Conservation (phyloP, 2,113 vertebrate genomes). For the Dipodomys merriami region DNA sequence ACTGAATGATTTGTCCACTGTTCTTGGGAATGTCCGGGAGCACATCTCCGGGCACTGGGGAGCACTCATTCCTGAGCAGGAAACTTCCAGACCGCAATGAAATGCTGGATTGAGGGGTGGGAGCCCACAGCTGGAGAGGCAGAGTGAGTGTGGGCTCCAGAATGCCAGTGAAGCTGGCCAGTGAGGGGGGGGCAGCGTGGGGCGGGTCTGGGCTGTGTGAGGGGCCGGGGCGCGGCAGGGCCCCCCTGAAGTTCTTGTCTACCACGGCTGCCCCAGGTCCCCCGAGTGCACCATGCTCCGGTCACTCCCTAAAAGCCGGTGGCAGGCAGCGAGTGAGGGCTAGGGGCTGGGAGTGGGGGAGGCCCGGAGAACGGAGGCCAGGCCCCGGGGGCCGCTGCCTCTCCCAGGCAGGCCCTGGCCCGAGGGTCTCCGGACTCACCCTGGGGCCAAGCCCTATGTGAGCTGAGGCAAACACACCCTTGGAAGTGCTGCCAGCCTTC, state of each 20-base stretch:
- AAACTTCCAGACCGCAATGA: no score
- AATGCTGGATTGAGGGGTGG: no score
- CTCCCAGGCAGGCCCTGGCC: neutral
- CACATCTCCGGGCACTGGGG: no score
- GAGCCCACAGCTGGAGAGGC: neutral
- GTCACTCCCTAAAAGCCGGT: neutral
- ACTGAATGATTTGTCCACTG: no score
- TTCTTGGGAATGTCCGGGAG: neutral
- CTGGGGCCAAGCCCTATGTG: neutral
- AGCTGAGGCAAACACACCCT: neutral
- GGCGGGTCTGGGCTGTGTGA: neutral
- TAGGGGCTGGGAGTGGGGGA: fast-evolving
- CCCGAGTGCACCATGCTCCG: neutral
- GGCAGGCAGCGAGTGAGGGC: neutral
- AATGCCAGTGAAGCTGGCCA: neutral
- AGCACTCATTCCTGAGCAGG: fast-evolving
- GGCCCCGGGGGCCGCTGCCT: neutral
- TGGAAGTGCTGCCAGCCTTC: neutral
- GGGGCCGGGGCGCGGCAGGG: neutral
- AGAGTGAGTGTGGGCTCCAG: neutral
- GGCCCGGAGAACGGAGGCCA: neutral
- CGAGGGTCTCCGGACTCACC: neutral
- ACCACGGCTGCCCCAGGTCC: no score
- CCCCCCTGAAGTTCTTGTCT: neutral
- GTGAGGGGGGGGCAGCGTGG: neutral